Evolutionary conservation across 2,888 invertebrate genomes (phyloP).

Genomic region (Orthonevra nobilis): DNA sequence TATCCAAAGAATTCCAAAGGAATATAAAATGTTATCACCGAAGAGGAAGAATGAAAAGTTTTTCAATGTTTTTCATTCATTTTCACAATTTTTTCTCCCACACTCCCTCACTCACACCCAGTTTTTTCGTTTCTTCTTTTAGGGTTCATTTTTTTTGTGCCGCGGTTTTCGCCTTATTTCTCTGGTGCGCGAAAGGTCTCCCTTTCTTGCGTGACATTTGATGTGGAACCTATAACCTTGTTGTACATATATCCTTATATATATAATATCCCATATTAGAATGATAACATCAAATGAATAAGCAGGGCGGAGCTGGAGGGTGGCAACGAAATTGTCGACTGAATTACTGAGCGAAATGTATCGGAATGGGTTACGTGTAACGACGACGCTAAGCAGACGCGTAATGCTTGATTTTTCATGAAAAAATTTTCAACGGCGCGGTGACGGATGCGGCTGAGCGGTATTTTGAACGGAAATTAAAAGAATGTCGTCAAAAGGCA

Average conservation of each 20-base stretch:
- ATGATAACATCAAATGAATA: slow-evolving; percentile 66
- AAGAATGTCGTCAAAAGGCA: slow-evolving; percentile 16
- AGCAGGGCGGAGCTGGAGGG: slow-evolving; percentile 1
- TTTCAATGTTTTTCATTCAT: slow-evolving; percentile 68
- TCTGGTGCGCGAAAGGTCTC: background rate
- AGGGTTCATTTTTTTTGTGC: slow-evolving; percentile 11
- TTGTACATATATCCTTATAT: slow-evolving; percentile 2
- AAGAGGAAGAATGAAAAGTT: slow-evolving; percentile 66
- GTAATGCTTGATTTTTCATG: slow-evolving; percentile 61
- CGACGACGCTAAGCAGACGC: slow-evolving; percentile 40
- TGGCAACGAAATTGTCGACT: slow-evolving; percentile 6
- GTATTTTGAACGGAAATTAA: slow-evolving; percentile 62
- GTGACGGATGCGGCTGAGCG: slow-evolving; percentile 26
- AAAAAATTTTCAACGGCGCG: slow-evolving; percentile 9
- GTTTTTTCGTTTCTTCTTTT: no score
- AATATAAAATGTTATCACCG: slow-evolving; percentile 66
- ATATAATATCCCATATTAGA: slow-evolving; percentile 37
- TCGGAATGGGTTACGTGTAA: slow-evolving; percentile 64
- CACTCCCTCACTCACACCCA: background rate
- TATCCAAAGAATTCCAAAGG: no score
- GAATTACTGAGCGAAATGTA: slow-evolving; percentile 59
- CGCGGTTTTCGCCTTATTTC: slow-evolving; percentile 33
- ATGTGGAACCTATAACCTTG: slow-evolving; percentile 57
- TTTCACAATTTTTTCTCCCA: slow-evolving; percentile 46
- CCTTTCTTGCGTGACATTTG: slow-evolving; percentile 56